phyloP scores from a whole-genome alignment of 2,888 invertebrate species.

The Cancer borealis region DNA sequence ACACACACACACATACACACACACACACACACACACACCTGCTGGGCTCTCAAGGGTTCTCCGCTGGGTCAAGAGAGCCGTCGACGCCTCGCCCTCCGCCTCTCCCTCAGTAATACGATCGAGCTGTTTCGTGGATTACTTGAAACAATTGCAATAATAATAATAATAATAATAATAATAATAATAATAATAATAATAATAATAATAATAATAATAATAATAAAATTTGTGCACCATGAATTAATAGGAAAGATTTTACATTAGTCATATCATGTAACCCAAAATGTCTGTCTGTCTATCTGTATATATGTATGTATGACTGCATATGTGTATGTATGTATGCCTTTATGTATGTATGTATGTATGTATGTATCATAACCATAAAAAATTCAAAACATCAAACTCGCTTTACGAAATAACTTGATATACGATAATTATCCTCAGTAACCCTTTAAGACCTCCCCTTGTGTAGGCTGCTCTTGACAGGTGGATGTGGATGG shows the following conservation, averaged over 20 bases:
- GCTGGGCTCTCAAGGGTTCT: slow-evolving; percentile 4
- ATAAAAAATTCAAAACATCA: too few relatives aligned
- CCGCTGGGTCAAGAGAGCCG: slow-evolving; percentile 1
- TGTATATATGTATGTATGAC: too few relatives aligned
- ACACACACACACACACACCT: slow-evolving; percentile 40
- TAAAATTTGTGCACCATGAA: neutral
- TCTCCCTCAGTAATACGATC: neutral
- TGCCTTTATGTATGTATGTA: neutral
- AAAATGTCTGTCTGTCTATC: too few relatives aligned
- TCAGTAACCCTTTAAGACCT: neutral
- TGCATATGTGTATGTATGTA: too few relatives aligned
- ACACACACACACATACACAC: slow-evolving; percentile 31
- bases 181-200: neutral
- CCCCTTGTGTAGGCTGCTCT: neutral
- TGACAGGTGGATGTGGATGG: slow-evolving; percentile 38
- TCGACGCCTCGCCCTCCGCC: neutral
- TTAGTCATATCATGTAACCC: too few relatives aligned
- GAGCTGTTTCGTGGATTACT: slow-evolving; percentile 21
- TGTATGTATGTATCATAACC: neutral
- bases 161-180: neutral
- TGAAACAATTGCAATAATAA: neutral
- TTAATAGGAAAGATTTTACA: too few relatives aligned
- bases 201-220: neutral
- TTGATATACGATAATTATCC: too few relatives aligned
- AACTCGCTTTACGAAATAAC: too few relatives aligned